phyloP scores from a whole-genome alignment of 2,113 vertebrate species.

The Fulmarus glacialis region DNA sequence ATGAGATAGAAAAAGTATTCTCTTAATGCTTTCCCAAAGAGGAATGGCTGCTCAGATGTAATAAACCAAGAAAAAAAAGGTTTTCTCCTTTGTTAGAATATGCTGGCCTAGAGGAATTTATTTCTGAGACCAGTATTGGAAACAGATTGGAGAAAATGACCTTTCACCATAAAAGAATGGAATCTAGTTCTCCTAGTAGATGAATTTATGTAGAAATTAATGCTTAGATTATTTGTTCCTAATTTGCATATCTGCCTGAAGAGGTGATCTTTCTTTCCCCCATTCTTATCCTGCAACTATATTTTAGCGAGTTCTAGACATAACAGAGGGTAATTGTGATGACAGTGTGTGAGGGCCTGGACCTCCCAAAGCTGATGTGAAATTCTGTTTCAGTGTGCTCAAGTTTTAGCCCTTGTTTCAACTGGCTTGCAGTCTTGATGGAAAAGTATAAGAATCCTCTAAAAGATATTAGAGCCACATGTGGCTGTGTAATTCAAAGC shows the following conservation, averaged over 20 bases:
- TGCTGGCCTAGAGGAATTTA: not conserved
- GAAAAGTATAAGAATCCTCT: not conserved
- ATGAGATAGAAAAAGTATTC: not conserved
- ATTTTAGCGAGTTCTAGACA: not conserved
- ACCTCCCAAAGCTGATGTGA: not conserved
- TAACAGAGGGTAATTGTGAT: not conserved
- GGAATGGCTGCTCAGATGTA: not conserved
- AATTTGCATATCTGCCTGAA: not conserved
- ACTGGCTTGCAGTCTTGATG: fast-evolving
- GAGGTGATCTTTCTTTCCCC: not conserved
- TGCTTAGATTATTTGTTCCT: not conserved
- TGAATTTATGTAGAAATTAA: not conserved
- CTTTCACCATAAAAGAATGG: not conserved
- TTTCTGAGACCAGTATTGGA: not conserved
- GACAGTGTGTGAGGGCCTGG: not conserved
- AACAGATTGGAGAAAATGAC: not conserved
- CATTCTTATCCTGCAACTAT: not conserved
- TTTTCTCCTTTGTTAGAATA: not conserved
- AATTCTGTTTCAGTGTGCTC: not conserved
- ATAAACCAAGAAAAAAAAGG: not conserved
- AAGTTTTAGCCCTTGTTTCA: not conserved
- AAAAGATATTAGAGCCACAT: not conserved
- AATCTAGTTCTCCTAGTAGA: not conserved
- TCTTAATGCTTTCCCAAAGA: not conserved
- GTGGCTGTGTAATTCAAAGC: not conserved